Conservation (phyloP, 2,888 invertebrate species). For the Ophraella communa region DNA sequence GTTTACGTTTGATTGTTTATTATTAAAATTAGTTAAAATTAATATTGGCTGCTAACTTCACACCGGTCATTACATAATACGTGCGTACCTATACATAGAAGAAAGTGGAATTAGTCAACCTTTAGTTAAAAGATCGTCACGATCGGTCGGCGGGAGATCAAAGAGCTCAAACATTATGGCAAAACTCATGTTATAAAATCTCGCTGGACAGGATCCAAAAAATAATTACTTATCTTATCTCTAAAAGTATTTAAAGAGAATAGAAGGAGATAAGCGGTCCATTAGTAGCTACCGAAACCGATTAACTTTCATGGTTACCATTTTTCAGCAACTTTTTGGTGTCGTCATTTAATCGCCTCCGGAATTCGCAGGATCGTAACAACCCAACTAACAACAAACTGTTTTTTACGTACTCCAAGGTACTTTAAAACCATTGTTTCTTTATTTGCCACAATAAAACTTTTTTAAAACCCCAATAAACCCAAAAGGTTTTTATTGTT, state of each 20-base stretch:
- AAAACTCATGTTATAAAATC: constrained; percentile 22
- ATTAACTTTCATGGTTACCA: constrained; percentile 34
- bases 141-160: neutral
- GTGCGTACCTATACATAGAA: neutral
- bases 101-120: neutral
- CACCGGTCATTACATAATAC: neutral
- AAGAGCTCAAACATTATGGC: constrained; percentile 16
- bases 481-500: too few species aligned
- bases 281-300: constrained; percentile 38
- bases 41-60: too few species aligned
- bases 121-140: neutral
- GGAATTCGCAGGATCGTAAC: constrained; percentile 51
- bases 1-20: too few species aligned
- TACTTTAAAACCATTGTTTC: too few species aligned
- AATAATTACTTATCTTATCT: constrained; percentile 36
- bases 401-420: too few species aligned
- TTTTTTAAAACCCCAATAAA: too few species aligned
- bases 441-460: too few species aligned
- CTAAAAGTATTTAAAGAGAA: constrained; percentile 31
- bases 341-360: constrained; percentile 27
- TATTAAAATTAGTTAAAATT: too few species aligned
- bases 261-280: constrained; percentile 35
- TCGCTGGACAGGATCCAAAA: constrained; percentile 30
- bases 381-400: constrained; percentile 7
- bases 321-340: constrained; percentile 34